Base-by-base conservation (phyloP, 1,140 invertebrate genomes). In the Trypoxylus dichotomus region DNA sequence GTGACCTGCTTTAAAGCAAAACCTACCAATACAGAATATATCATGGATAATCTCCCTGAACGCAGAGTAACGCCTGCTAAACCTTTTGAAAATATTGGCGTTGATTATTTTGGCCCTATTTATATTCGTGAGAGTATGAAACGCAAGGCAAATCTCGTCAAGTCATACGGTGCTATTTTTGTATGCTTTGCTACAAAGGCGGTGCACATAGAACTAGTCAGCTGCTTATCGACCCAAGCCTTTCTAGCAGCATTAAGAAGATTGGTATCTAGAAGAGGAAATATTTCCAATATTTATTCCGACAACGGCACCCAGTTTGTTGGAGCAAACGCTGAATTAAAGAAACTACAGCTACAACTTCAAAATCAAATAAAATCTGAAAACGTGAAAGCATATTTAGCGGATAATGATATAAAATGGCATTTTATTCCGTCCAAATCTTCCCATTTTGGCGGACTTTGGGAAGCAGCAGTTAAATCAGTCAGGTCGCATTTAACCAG, bases 361-460 rank as follows among this genome's bases (percentile, higher is more conserved):
- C 10, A 74, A 29, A n/a, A 2, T 3, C 6, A 77, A 75, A 3
- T 3, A 37, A 6, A 25, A 63, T 21, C 37, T 42, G 42, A 43
- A 29, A 15, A 63, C 1, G 29, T 19, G 0, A 15, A 75, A 15
- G 58, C 73, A 19, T 75, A 75, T 24, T 60, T 60, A 10, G 58
- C 81, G 1, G 21, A 75, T 13, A 78, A 83, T 37, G 79, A 78
- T 15, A 73, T 82, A 1, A 77, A 43, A 43, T 80, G 80, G 79
- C 32, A 21, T 11, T 79, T 80, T 72, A 76, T 85, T 77, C 86
- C 87, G 1, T 84, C 87, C 32, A 19, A 60, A 6, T 82, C 85
- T 13, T 83, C 85, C 3, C 83, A 87, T 81, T 86, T 88, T 77
- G n/a, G n/a, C n/a, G n/a, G n/a, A n/a, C n/a, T n/a, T n/a, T n/a